Evolutionary conservation across 2,797 vertebrate genomes (phyloP).

Genomic region (Kryptopterus vitreolus): DNA sequence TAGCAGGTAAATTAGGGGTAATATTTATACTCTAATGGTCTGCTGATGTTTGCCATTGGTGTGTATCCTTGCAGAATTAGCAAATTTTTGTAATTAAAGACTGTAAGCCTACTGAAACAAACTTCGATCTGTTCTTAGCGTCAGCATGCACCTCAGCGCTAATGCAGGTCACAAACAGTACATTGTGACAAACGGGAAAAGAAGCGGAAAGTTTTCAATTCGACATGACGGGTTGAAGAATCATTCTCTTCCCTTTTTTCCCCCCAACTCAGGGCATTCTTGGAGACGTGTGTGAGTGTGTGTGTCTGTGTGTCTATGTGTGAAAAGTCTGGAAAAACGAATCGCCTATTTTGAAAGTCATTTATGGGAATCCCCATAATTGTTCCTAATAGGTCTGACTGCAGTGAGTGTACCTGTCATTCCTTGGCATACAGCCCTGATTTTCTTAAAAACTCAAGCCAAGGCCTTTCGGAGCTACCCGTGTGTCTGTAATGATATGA

Average conservation of each 20-base stretch:
- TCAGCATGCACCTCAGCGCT: conserved; percentile 40
- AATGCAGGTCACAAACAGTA: conserved; percentile 47
- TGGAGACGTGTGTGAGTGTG: conserved; percentile 31
- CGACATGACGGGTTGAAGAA: conserved; percentile 41
- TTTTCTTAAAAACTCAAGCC: conserved; percentile 29
- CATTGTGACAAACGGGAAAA: conserved; percentile 46
- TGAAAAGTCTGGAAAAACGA: conserved; percentile 51
- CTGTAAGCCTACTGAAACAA: conserved; percentile 14
- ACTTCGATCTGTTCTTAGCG: conserved; percentile 28
- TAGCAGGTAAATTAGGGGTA: conserved; percentile 61
- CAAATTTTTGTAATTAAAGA: conserved; percentile 53
- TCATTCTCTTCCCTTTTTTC: background rate
- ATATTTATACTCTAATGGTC: conserved; percentile 56
- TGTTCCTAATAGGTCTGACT: conserved; percentile 58
- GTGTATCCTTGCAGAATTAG: background rate
- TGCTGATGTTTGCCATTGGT: conserved; percentile 24
- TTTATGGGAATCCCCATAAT: conserved; percentile 66
- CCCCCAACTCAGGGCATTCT: conserved; percentile 35
- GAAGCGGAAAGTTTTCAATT: conserved; percentile 50
- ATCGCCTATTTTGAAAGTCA: conserved; percentile 51
- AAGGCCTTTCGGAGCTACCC: conserved; percentile 17
- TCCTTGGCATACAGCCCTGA: conserved; percentile 36
- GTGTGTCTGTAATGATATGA: conserved; percentile 3
- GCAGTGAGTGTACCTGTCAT: conserved; percentile 58
- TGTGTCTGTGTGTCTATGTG: conserved; percentile 11